Conservation (phyloP, 2,888 invertebrate genomes). For the Agrilus cyanescens region DNA sequence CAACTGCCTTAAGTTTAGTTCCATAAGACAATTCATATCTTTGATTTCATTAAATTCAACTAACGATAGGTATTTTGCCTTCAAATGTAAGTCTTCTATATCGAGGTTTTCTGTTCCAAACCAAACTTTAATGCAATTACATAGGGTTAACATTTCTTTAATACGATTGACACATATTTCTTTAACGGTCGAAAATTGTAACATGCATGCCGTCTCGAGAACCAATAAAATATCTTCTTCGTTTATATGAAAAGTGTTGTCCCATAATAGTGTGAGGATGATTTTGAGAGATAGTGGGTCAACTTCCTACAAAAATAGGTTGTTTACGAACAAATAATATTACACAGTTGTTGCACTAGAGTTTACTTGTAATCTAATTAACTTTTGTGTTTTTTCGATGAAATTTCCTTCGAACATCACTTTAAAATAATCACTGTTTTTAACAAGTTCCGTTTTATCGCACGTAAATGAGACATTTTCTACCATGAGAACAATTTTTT, state of each 20-base stretch:
- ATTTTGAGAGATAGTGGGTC: conserved; percentile 30
- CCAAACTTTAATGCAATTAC: conserved; percentile 31
- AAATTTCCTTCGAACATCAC: conserved; percentile 38
- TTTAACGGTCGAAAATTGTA: conserved; percentile 32
- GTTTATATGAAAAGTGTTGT: conserved; percentile 20
- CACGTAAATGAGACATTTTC: conserved; percentile 22
- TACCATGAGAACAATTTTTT: conserved; percentile 21
- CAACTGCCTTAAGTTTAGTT: conserved; percentile 26
- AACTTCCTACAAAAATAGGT: conserved; percentile 29
- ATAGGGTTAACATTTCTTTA: conserved; percentile 17
- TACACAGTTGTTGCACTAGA: background rate
- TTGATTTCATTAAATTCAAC: conserved; percentile 26
- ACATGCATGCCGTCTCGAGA: conserved; percentile 32
- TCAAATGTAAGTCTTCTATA: conserved; percentile 24
- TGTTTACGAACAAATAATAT: background rate
- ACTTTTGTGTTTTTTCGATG: conserved; percentile 27
- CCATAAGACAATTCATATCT: conserved; percentile 21
- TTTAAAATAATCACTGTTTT: conserved; percentile 36
- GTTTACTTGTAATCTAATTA: conserved; percentile 31
- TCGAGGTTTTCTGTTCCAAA: conserved; percentile 24
- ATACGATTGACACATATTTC: conserved; percentile 22
- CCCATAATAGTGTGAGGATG: conserved; percentile 27
- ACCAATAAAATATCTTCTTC: conserved; percentile 27
- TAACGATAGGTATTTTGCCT: conserved; percentile 30
- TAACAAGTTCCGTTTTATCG: conserved; percentile 24